Percentiles rank a stretch among this genome's conserved stretches.
phyloP scores from a whole-genome alignment of 2,888 invertebrate species.

The Dilophus febrilis region DNA sequence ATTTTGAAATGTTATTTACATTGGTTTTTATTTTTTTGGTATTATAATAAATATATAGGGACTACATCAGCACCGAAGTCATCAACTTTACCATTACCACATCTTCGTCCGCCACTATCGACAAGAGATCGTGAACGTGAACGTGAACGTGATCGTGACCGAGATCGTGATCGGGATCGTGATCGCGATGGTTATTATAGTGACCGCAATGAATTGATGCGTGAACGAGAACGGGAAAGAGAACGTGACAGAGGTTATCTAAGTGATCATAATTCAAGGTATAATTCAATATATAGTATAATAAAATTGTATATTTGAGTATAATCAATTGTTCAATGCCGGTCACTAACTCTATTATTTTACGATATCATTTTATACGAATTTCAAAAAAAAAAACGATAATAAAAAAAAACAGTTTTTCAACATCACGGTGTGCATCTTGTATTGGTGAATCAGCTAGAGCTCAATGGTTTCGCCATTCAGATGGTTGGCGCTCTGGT shows the following conservation, averaged over 20 bases:
- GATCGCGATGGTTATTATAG: constrained; percentile 76
- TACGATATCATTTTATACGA: no score
- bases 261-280: constrained; percentile 63
- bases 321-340: no score
- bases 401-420: constrained; percentile 29
- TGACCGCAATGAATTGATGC: constrained; percentile 69
- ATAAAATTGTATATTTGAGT: neutral
- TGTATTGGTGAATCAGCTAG: constrained; percentile 81
- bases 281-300: constrained; percentile 10
- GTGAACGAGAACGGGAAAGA: constrained; percentile 55
- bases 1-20: no score
- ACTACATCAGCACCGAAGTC: constrained; percentile 65
- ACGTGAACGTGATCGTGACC: no score
- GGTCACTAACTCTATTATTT: no score
- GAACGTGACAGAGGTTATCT: constrained; percentile 55
- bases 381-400: no score
- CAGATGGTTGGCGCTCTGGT: constrained; percentile 71
- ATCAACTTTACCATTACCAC: constrained; percentile 65
- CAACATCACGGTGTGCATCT: constrained; percentile 58
- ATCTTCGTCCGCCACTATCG: constrained; percentile 42
- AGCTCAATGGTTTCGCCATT: constrained; percentile 80
- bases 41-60: no score
- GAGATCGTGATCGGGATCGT: constrained; percentile 32
- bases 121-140: constrained; percentile 37
- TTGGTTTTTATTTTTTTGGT: no score